A percentile compares a stretch with the other conserved stretches of the same genome.
Conservation (phyloP, 2,113 vertebrate species). For the Mus pahari region DNA sequence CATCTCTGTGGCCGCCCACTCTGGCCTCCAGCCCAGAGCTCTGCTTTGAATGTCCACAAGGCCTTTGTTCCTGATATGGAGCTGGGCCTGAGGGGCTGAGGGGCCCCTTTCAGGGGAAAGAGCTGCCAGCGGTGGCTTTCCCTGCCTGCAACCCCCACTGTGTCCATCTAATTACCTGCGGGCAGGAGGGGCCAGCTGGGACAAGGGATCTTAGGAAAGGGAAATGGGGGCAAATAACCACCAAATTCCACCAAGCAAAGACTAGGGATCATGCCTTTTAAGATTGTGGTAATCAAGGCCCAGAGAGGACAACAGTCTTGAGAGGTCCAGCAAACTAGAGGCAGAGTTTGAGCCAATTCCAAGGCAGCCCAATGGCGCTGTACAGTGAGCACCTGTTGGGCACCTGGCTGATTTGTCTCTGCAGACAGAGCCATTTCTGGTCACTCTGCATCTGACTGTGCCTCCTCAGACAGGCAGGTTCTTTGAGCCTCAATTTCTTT, state of each 20-base stretch:
- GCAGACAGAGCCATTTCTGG: not conserved
- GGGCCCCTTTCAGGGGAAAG: constrained; percentile 72
- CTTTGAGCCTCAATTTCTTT: not conserved
- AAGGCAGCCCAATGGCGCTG: rapidly evolving
- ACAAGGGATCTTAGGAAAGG: constrained; percentile 36
- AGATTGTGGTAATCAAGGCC: not conserved
- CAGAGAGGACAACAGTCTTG: not conserved
- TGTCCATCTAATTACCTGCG: constrained; percentile 71
- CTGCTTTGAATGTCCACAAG: constrained; percentile 71
- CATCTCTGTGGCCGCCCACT: constrained; percentile 89
- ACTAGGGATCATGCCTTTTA: not conserved
- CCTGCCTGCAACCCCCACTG: constrained; percentile 51
- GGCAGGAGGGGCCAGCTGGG: constrained; percentile 66
- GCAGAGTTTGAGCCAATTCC: not conserved
- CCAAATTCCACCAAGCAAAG: not conserved
- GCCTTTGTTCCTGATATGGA: constrained; percentile 74
- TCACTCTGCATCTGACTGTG: not conserved
- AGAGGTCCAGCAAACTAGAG: not conserved
- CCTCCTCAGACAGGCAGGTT: not conserved
- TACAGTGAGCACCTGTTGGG: not conserved
- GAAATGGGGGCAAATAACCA: not conserved
- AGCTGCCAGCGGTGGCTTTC: constrained; percentile 57
- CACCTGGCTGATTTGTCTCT: no score
- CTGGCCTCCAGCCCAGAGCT: constrained; percentile 83
- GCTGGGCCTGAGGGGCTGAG: constrained; percentile 22